Evolutionary conservation across 2,113 vertebrate species (phyloP), one percentile per base, ranked within the genome.

Genomic region (Australoheros scitulus): DNA sequence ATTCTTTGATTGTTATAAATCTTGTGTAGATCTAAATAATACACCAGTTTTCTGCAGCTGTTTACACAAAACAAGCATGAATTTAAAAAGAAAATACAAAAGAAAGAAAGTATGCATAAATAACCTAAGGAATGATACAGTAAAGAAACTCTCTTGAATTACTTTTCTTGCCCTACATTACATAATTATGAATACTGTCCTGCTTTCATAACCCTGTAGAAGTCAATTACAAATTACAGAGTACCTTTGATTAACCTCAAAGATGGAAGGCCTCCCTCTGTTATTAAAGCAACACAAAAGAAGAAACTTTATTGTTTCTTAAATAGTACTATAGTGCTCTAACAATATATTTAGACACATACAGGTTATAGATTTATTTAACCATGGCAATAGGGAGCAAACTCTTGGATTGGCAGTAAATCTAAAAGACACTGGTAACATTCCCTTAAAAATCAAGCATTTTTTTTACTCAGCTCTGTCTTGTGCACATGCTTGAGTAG

Each of bases 381-480:
- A 57, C 77, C 15, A 4, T 26, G 32, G 52, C 65, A 41, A 26
- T 17, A n/a, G 10, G 83, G 24, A 65, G 56, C 24, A 85, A 92
- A 84, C 76, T 80, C 87, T 91, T 84, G 85, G 80, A 87, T 74
- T 85, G 64, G 22, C 63, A 63, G 38, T 70, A 24, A 85, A 87
- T 64, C 38, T 56, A 59, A 72, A 41, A 36, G 60, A 84, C 38
- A 8, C 13, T 15, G 43, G 74, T 80, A 47, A 77, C 82, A 59
- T 74, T 18, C 34, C 60, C n/a, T 81, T 13, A 47, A 81, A 81
- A 86, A 64, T 38, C 61, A 63, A 63, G 18, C 34, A 4, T 34
- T 34, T 61, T 61, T 41, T 56, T 58, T 17, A 34, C 61, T 75
- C 34, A 15, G 47, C 56, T 76, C 24, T 9, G 26, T 65, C 43